These are phyloP conservation scores for Trialeurodes vaporariorum DNA, from an alignment of 1,140 invertebrate species.

Conservation along the genomic window DNA sequence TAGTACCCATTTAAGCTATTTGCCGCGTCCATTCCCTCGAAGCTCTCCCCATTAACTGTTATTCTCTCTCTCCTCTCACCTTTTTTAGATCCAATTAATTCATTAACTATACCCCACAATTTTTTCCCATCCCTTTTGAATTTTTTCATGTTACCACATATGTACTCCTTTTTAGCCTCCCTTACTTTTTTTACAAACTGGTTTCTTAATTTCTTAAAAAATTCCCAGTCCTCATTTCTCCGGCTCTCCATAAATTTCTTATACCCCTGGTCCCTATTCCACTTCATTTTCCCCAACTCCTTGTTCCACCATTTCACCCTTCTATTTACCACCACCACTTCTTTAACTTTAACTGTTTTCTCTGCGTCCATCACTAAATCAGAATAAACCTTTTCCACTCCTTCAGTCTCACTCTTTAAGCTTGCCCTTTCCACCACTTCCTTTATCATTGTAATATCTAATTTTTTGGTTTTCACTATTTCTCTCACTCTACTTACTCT, in stretches of 20 bases:
- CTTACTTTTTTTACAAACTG: not conserved
- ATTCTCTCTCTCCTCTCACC: not conserved
- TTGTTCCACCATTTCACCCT: not conserved
- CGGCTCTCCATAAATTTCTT: not conserved
- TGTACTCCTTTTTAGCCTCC: not conserved
- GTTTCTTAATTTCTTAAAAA: not conserved
- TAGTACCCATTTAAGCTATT: not conserved
- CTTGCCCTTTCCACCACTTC: not conserved
- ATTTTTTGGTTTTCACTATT: not conserved
- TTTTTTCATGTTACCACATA: not conserved
- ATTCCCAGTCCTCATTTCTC: not conserved
- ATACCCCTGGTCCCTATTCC: not conserved
- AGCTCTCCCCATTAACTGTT: not conserved
- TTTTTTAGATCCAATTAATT: not conserved
- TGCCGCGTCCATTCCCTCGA: not conserved
- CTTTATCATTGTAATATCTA: not conserved
- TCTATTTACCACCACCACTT: not conserved
- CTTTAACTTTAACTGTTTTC: not conserved
- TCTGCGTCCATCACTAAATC: not conserved
- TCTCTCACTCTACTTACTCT: not conserved
- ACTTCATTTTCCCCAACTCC: not conserved
- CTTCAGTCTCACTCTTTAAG: not conserved
- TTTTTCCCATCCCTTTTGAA: not conserved
- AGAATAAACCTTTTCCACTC: not conserved
- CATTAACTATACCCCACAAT: not conserved